Base-by-base conservation (phyloP, 1,140 invertebrate species). In the Orius laevigatus region DNA sequence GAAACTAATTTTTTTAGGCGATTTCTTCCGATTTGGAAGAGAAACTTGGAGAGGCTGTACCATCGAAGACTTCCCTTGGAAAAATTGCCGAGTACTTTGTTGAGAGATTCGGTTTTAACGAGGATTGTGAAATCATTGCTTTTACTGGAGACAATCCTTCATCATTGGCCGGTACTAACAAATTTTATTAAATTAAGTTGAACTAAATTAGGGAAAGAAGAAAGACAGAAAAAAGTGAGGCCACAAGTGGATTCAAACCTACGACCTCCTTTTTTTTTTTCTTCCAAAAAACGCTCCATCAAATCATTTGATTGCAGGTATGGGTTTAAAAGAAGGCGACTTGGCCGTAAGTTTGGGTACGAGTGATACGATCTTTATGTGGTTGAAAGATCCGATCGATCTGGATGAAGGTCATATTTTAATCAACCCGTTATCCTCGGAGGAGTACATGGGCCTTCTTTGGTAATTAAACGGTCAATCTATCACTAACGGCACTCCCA, bases 81-180 rank as follows among this genome's bases (percentile, higher is more conserved):
- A 56, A 63, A 9, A 72, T 96, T 40, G 78, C 76, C 1, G 53
- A 66, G 0, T 60, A 60, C 43, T 58, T 51, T 47, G 58, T 58
- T 14, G 52, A 56, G 33, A 49, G 55, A 20, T 53, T 89, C 63
- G 80, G 81, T 5, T 94, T 97, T 63, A 68, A 73, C 57, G 60
- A 75, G 1, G 67, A 79, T 3, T 96, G 91, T 62, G 68, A 74
- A 60, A 71, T 97, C 4, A 70, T 90, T 3, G 79, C 86, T 1
- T 95, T 93, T 62, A 95, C 91, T 1, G 93, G 92, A 0, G 93
- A 97, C 62, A 97, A 97, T 73, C 84, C 83, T 10, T 79, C 84
- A 1, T 86, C 87, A 1, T 66, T 90, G 12, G 78, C 79, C 47
- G 82, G 81, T 82, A n/a, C n/a, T n/a, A 69, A 63, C 49, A 25